These are phyloP conservation scores for Heliornis fulica DNA, from an alignment of 2,113 vertebrate genomes.

Conservation along the genomic window DNA sequence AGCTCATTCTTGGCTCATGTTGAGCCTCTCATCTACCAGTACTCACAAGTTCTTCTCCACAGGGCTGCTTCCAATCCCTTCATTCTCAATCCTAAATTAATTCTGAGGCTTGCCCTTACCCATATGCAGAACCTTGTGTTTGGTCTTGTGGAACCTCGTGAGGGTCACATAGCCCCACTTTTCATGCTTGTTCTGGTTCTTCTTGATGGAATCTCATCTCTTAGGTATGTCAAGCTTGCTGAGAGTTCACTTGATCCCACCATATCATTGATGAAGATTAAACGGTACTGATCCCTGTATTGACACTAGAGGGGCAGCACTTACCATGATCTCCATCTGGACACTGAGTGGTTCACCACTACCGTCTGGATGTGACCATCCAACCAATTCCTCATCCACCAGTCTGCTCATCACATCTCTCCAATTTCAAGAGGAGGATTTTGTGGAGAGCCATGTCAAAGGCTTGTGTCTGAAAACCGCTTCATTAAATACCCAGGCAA, in stretches of 20 bases:
- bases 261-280: neutral
- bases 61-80: neutral
- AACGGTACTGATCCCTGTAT: neutral
- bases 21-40: neutral
- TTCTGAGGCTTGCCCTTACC: neutral
- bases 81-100: neutral
- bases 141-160: neutral
- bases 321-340: neutral
- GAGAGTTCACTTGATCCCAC: neutral
- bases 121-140: neutral
- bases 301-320: neutral
- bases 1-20: accelerated
- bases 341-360: neutral
- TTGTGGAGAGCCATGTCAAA: accelerated
- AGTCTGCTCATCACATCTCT: neutral
- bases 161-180: neutral
- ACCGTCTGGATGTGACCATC: neutral
- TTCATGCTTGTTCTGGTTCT: neutral
- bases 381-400: neutral
- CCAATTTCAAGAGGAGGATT: neutral
- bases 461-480: neutral
- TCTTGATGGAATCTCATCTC: neutral
- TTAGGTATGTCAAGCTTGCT: neutral
- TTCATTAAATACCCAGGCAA: neutral
- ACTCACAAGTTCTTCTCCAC: neutral